Evolutionary conservation across 1,140 invertebrate genomes (phyloP), one percentile per base, ranked within the genome.

Genomic region (Ceratosolen fusciceps): DNA sequence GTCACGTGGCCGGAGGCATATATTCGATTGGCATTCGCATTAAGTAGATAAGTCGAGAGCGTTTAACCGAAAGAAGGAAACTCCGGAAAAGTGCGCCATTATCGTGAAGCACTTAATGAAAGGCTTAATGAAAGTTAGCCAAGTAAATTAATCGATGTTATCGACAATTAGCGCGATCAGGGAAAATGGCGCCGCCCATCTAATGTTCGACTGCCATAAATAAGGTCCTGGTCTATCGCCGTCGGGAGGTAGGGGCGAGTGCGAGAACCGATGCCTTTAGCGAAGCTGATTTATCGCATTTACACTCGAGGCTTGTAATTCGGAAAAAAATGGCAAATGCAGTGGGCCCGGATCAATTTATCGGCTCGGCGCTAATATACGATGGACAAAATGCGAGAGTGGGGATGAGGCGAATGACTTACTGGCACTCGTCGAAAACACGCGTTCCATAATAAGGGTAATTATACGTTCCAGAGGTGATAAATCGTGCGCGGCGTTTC

Each of bases 391-490:
- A 56, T 14, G 73, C 73, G 21, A 29, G 14, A 16, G 68, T n/a
- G n/a, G n/a, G n/a, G n/a, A n/a, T n/a, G 24, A 3, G 12, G 39
- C 24, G 24, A 74, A 74, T 74, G 24, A 62, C 34, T 74, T 74
- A 74, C 24, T 9, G 54, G 19, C 52, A 39, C 21, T 47, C 29
- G 67, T 21, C 21, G 62, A 68, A 76, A 76, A 54, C 56, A 58
- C 70, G 54, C 47, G 31, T 54, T 19, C 81, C 82, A 80, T 83
- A 86, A 83, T 49, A 76, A 16, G 74, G 74, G 77, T 81, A 84
- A 84, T 87, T 86, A 82, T 82, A 82, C 80, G 62, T 43, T 47
- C 54, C 58, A 9, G 60, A 71, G 67, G 74, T 82, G 83, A 86
- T 86, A 80, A 86, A 87, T 87, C 80, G 83, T n/a, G n/a, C 39